Percentiles rank a stretch among this genome's conserved stretches.
phyloP scores from a whole-genome alignment of 2,797 vertebrate genomes.

The Hydrocynus forskahlii region DNA sequence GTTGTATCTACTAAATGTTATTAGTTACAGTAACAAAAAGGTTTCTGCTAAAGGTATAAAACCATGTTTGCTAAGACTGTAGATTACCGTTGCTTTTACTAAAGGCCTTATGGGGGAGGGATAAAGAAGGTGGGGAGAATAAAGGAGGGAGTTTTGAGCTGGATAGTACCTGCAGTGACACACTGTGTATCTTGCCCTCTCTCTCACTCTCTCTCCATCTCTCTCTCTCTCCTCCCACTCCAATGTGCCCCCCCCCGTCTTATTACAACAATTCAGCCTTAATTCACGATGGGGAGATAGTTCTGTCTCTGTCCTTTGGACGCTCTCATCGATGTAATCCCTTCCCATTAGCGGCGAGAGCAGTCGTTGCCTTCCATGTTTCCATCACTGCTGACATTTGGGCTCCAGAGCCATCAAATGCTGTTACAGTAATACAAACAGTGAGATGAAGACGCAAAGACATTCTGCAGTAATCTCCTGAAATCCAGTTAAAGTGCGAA shows the following conservation, averaged over 20 bases:
- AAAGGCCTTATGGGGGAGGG: too few relatives aligned
- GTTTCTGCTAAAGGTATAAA: too few relatives aligned
- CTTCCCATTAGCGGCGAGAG: constrained; percentile 68
- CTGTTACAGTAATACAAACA: constrained; percentile 75
- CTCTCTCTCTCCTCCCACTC: neutral
- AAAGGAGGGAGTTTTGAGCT: too few relatives aligned
- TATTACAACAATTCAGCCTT: constrained; percentile 46
- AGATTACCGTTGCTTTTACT: too few relatives aligned
- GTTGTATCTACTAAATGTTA: too few relatives aligned
- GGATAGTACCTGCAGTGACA: neutral
- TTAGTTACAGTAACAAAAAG: too few relatives aligned
- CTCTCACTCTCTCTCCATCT: too few relatives aligned
- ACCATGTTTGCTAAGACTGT: too few relatives aligned
- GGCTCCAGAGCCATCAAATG: constrained; percentile 76
- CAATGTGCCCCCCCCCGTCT: neutral
- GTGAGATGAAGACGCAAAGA: constrained; percentile 63
- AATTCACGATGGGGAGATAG: constrained; percentile 47
- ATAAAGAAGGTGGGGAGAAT: too few relatives aligned
- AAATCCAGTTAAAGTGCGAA: constrained; percentile 71
- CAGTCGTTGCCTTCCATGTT: constrained; percentile 68
- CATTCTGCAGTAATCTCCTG: constrained; percentile 69
- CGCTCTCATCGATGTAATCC: constrained; percentile 45
- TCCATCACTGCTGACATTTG: constrained; percentile 77
- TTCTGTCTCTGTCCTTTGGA: constrained; percentile 50
- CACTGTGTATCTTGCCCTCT: too few relatives aligned